A percentile compares a stretch with the other conserved stretches of the same genome.
These are phyloP conservation scores for Adrianichthys oophorus DNA, from an alignment of 2,797 vertebrate species.

Conservation along the genomic window DNA sequence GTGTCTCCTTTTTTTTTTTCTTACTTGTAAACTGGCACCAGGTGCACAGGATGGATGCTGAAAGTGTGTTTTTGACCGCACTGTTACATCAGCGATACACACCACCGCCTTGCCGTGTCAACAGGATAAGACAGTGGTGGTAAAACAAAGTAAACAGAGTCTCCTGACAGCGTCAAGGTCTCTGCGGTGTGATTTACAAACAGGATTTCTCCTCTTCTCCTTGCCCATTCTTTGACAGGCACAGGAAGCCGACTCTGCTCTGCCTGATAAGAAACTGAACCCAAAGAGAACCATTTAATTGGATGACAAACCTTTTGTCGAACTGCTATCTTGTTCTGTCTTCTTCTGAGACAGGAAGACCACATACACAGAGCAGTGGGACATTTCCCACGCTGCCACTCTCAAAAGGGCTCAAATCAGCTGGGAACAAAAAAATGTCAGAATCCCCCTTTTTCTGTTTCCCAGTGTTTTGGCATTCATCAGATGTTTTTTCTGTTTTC, in stretches of 20 bases:
- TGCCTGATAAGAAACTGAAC: constrained; percentile 64
- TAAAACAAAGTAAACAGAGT: constrained; percentile 74
- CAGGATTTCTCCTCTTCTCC: constrained; percentile 67
- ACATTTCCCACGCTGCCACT: constrained; percentile 45
- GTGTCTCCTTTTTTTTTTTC: constrained; percentile 58
- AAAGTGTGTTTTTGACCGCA: constrained; percentile 28
- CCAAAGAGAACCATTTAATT: constrained; percentile 37
- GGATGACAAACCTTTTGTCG: constrained; percentile 29
- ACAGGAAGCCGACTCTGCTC: constrained; percentile 66
- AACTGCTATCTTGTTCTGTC: constrained; percentile 40
- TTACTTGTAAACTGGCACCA: constrained; percentile 46
- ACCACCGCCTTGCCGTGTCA: constrained; percentile 50
- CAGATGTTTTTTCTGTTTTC: constrained; percentile 25
- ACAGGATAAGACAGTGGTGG: constrained; percentile 65
- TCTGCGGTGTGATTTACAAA: constrained; percentile 71
- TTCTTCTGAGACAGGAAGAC: constrained; percentile 50
- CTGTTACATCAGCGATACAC: constrained; percentile 43
- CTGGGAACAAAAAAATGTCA: constrained; percentile 7
- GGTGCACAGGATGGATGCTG: constrained; percentile 31
- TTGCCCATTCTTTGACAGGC: constrained; percentile 61
- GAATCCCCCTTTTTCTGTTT: constrained; percentile 12
- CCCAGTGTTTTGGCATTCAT: constrained; percentile 20
- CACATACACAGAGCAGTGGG: constrained; percentile 10
- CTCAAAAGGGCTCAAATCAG: constrained; percentile 39
- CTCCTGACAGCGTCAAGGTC: constrained; percentile 53